phyloP scores from a whole-genome alignment of 1,140 invertebrate genomes.

The Tetragnatha versicolor region DNA sequence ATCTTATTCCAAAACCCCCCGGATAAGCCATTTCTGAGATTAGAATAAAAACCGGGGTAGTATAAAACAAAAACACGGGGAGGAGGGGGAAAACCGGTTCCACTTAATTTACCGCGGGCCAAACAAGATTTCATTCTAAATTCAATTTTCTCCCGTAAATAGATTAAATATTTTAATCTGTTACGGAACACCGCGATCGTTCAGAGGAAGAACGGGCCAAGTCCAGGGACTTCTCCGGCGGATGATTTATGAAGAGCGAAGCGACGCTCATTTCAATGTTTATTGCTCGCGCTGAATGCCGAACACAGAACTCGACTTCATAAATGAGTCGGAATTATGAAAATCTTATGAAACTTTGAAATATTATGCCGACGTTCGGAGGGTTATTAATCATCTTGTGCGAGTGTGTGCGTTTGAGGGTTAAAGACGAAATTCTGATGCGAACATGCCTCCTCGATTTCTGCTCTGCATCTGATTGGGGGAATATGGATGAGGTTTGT shows the following conservation, averaged over 20 bases:
- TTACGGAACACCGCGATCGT: conserved; percentile 41
- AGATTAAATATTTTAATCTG: conserved; percentile 56
- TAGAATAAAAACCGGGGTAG: conserved; percentile 4
- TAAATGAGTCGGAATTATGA: conserved; percentile 26
- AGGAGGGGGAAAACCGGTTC: conserved; percentile 10
- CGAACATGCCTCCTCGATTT: too few relatives aligned
- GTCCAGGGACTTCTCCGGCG: neutral
- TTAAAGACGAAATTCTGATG: too few relatives aligned
- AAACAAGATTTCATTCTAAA: conserved; percentile 55
- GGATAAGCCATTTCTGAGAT: conserved; percentile 31
- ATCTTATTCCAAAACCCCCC: too few relatives aligned
- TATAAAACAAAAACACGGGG: neutral
- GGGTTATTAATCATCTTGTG: conserved; percentile 21
- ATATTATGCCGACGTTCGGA: neutral
- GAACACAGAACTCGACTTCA: conserved; percentile 13
- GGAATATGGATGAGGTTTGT: too few relatives aligned
- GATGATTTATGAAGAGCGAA: conserved; percentile 18
- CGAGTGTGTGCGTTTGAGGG: too few relatives aligned
- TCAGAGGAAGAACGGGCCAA: conserved; percentile 8
- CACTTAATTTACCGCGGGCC: conserved; percentile 53
- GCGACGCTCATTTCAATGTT: conserved; percentile 42
- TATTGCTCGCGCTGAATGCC: conserved; percentile 28
- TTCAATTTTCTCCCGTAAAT: conserved; percentile 54
- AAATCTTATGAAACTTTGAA: conserved; percentile 34
- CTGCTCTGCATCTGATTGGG: too few relatives aligned